Percentiles rank a stretch among this genome's conserved stretches.
These are phyloP conservation scores for Pseudorhombus dupliciocellatus DNA, from an alignment of 2,113 vertebrate genomes.

Conservation along the genomic window DNA sequence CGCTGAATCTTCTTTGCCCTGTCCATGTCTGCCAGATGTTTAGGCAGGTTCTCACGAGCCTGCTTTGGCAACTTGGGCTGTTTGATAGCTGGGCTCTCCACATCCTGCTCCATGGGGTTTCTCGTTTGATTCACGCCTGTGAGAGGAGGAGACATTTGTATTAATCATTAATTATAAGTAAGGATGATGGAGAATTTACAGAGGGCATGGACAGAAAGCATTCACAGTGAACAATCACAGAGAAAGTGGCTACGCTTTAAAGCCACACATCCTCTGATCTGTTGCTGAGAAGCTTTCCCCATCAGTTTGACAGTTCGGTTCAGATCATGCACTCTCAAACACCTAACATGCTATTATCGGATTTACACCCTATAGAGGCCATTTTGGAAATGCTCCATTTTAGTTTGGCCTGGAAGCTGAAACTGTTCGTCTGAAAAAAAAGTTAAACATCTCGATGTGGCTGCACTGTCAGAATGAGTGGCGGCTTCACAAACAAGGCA, in stretches of 20 bases:
- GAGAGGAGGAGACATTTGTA: constrained; percentile 61
- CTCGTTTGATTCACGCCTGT: constrained; percentile 86
- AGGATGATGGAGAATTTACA: not conserved
- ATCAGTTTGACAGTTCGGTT: not conserved
- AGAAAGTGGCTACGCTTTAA: no score
- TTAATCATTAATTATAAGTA: not conserved
- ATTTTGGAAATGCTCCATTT: not conserved
- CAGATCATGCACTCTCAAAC: not conserved
- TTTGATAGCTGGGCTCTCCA: constrained; percentile 92
- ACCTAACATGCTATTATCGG: no score
- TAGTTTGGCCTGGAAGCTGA: not conserved
- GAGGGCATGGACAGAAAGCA: not conserved
- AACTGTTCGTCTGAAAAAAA: not conserved
- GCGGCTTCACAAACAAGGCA: constrained; percentile 33
- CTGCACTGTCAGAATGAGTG: constrained; percentile 17
- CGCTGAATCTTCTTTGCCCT: constrained; percentile 91
- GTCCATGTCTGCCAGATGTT: constrained; percentile 84
- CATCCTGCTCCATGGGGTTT: constrained; percentile 96
- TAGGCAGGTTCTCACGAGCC: constrained; percentile 88
- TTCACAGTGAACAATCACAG: no score
- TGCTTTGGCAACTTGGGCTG: constrained; percentile 93
- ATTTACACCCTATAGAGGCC: not conserved
- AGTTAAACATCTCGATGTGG: not conserved
- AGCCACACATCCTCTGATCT: no score
- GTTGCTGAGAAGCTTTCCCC: no score